Evolutionary conservation across 2,888 invertebrate species (phyloP).

Genomic region (Petrophora chlorosata): DNA sequence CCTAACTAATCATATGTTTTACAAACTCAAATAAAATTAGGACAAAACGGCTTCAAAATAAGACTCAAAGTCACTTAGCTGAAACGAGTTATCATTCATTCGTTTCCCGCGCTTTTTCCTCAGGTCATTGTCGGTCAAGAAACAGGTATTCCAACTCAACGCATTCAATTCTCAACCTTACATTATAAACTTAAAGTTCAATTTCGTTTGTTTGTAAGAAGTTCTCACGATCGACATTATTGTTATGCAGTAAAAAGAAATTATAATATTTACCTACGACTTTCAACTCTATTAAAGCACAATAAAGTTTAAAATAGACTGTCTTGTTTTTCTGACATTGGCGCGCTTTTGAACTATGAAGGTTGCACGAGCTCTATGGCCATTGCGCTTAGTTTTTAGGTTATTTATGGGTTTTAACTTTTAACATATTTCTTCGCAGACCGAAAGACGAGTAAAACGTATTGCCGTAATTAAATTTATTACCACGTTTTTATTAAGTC

Average conservation of each 20-base stretch:
- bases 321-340: constrained; percentile 28
- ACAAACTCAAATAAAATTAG: constrained; percentile 6
- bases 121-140: constrained; percentile 74
- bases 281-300: constrained; percentile 4
- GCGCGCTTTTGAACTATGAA: constrained; percentile 33
- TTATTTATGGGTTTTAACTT: constrained; percentile 14
- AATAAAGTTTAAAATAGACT: constrained; percentile 25
- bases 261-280: constrained; percentile 4
- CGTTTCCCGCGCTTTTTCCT: constrained; percentile 69
- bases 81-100: constrained; percentile 39
- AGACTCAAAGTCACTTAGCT: constrained; percentile 16
- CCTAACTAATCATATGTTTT: constrained; percentile 32
- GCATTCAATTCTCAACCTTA: constrained; percentile 36
- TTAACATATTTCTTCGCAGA: no score
- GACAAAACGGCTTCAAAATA: constrained; percentile 2
- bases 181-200: accelerated
- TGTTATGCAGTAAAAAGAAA: constrained; percentile 43
- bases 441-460: no score
- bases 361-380: constrained; percentile 36
- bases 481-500: no score
- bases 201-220: constrained; percentile 28
- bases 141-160: constrained; percentile 60
- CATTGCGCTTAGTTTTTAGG: constrained; percentile 31
- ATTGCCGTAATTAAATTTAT: no score
- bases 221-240: constrained; percentile 60